Base-by-base conservation (phyloP, 2,888 invertebrate genomes). In the Drepana falcataria region DNA sequence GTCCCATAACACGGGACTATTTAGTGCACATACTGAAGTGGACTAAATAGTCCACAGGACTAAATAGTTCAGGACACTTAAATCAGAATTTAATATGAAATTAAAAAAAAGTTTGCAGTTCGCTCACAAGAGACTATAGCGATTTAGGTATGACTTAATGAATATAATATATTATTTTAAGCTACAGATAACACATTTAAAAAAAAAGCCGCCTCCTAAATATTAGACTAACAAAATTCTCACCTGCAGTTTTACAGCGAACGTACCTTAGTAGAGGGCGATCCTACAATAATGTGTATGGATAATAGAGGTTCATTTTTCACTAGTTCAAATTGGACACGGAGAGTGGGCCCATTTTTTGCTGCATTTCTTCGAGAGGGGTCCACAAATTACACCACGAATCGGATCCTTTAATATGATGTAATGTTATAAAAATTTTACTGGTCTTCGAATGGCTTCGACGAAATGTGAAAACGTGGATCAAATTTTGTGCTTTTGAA, bases 301-400 rank as follows among this genome's bases (percentile, higher is more conserved):
- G 75, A 79, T 85, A 87, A 86, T 85, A 81, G 75, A 75, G 81
- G 83, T 84, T 79, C 85, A 86, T 86, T 86, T 86, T 86, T 85
- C 85, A 86, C 85, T 79, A 79, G 78, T 77, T 76, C 79, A 77
- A 81, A 86, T 87, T 85, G 81, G 85, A 81, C 75, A 79, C 79
- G 86, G 80, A 76, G 79, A 76, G 69, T 75, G 75, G 71, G 64
- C 69, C 59, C 63, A 66, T 79, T 83, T 83, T 86, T 85, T 84
- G 78, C 72, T 80, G 81, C 77, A 79, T 79, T 72, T 73, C 68
- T 71, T 65, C 65, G 71, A 77, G 75, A 72, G 67, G 67, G 67
- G 63, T 61, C 68, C 73, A 73, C 78, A 83, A 83, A 84, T 83
- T 85, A 84, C 75, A 81, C 75, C 77, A 73, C 69, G 64, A 61